Percentiles rank a stretch among this genome's conserved stretches.
These are phyloP conservation scores for Mycogona germanica DNA, from an alignment of 2,888 invertebrate species.

Conservation along the genomic window DNA sequence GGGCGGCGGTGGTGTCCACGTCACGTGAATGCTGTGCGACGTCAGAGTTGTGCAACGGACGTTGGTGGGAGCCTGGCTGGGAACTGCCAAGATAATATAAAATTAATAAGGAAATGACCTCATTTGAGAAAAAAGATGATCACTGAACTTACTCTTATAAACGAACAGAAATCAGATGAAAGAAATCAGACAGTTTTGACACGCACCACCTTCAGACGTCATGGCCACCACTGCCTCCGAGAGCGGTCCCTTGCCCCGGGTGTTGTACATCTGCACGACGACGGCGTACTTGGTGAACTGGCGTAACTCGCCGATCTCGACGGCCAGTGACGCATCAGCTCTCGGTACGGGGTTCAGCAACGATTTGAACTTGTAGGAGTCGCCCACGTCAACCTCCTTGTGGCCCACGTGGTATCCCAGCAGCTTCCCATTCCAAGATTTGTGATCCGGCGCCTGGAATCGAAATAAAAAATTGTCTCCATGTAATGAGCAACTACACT, in stretches of 20 bases:
- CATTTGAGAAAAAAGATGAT: neutral
- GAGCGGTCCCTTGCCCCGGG: slow-evolving; percentile 13
- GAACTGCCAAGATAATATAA: no score
- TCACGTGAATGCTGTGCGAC: slow-evolving; percentile 14
- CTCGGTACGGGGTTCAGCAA: slow-evolving; percentile 8
- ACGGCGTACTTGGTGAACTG: slow-evolving; percentile 17
- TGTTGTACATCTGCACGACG: slow-evolving; percentile 15
- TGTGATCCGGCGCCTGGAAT: slow-evolving; percentile 11
- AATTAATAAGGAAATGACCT: neutral
- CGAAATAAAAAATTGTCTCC: no score
- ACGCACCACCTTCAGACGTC: slow-evolving; percentile 18
- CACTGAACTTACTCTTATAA: neutral
- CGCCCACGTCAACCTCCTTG: slow-evolving; percentile 14
- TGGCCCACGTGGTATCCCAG: slow-evolving; percentile 16
- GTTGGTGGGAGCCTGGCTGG: slow-evolving; percentile 6
- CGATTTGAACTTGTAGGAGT: slow-evolving; percentile 12
- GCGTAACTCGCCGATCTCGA: slow-evolving; percentile 12
- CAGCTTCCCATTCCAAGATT: slow-evolving; percentile 10
- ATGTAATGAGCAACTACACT: no score
- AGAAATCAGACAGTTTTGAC: neutral
- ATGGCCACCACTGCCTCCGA: slow-evolving; percentile 17
- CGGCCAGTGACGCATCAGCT: slow-evolving; percentile 1
- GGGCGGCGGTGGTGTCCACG: slow-evolving; percentile 13
- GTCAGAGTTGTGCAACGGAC: slow-evolving; percentile 17
- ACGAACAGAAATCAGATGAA: neutral